phyloP scores from a whole-genome alignment of 2,113 vertebrate species.

The Pterophyllum scalare region DNA sequence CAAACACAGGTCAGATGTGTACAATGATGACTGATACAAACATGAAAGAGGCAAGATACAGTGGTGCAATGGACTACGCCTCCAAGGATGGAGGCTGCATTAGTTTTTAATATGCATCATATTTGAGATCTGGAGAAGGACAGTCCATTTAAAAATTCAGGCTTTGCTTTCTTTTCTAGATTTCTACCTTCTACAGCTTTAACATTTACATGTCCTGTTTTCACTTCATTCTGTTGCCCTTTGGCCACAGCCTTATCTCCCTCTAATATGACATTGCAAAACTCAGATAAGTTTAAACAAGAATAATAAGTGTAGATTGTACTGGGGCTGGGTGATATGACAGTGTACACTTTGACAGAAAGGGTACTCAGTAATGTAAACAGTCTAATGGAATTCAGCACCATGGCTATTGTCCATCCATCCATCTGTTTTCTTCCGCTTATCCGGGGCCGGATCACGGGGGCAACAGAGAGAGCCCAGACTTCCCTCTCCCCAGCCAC shows the following conservation, averaged over 20 bases:
- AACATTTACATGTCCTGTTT: not conserved
- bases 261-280: not conserved
- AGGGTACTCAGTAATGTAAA: too few relatives aligned
- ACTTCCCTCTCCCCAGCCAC: too few relatives aligned
- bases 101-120: not conserved
- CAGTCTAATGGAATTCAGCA: not conserved
- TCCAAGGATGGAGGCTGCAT: not conserved
- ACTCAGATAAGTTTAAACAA: not conserved
- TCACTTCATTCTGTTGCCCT: not conserved
- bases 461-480: too few relatives aligned
- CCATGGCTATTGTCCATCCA: not conserved
- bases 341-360: not conserved
- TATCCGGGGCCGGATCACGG: too few relatives aligned
- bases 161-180: not conserved
- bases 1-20: not conserved
- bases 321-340: not conserved
- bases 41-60: accelerated
- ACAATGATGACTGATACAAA: not conserved
- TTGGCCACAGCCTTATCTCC: not conserved
- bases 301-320: not conserved
- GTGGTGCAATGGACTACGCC: not conserved
- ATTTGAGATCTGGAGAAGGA: not conserved
- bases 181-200: not conserved
- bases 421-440: too few relatives aligned
- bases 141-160: not conserved